Evolutionary conservation across 2,797 vertebrate genomes (phyloP), one percentile per base, ranked within the genome.

Genomic region (Sternarchorhynchus goeldii): DNA sequence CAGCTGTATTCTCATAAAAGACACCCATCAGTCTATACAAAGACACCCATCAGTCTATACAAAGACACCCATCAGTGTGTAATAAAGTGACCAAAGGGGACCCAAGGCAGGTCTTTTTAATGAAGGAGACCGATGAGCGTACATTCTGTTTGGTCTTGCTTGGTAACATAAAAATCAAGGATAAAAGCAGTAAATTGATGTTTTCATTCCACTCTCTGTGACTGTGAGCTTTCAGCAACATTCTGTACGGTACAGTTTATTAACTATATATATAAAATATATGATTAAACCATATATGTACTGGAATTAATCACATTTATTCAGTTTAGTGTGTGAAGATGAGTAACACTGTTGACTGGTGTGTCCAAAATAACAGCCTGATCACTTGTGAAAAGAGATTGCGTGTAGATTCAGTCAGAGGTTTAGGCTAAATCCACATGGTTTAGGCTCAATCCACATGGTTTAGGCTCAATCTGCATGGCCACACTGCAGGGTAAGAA

Each of bases 401-500:
- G 85, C 56, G 75, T 5, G 17, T 66, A 79, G 76, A 20, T 62
- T 79, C 78, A 80, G 16, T 60, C 36, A 80, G 39, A 73, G 69
- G 69, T 78, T 83, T 63, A 60, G 34, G 45, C 39, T 20, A 76
- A 76, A 31, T 69, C 17, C 82, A 81, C 63, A 81, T 78, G 84
- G 25, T 25, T 25, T 25, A 25, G 25, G 25, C 25, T 25, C 25
- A 25, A 25, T 76, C 67, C 82, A 82, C 63, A 81, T 78, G 84
- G 25, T 25, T 25, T 25, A 25, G 25, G 25, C 25, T 25, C 25
- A 25, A 25, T 76, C 67, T 80, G 83, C 85, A 85, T 85, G 59
- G 71, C 81, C 80, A 82, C 80, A 81, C 20, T 82, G 81, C 82
- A 81, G 81, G 75, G 76, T 84, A 82, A 87, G 81, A 81, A 69